phyloP scores from a whole-genome alignment of 2,113 vertebrate species.

The Notiomystis cincta region DNA sequence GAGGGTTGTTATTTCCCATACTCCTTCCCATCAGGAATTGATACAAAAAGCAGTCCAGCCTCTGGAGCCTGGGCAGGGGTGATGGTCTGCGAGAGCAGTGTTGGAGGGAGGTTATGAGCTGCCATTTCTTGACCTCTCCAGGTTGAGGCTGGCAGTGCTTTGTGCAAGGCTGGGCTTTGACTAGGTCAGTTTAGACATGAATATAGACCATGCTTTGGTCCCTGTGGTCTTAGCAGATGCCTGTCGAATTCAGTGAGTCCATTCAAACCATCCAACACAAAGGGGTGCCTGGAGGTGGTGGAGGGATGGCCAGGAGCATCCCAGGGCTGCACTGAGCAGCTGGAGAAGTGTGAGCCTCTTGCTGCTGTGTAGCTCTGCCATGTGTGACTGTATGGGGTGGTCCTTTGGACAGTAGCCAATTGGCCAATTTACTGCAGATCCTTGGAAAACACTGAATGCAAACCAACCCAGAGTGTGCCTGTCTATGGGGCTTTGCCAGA shows the following conservation, averaged over 20 bases:
- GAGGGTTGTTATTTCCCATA: background rate
- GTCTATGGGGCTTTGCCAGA: background rate
- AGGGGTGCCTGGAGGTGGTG: background rate
- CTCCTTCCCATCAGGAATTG: fast-evolving
- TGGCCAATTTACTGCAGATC: background rate
- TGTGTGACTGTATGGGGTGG: background rate
- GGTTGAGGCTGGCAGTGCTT: background rate
- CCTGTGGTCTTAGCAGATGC: background rate
- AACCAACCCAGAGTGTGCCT: background rate
- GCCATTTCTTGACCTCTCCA: background rate
- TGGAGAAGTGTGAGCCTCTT: background rate
- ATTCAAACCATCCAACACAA: fast-evolving
- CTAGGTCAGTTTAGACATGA: background rate
- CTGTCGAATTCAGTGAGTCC: background rate
- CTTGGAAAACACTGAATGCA: background rate
- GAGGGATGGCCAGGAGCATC: background rate
- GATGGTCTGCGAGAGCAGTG: background rate
- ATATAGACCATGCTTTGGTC: background rate
- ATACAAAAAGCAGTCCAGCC: background rate
- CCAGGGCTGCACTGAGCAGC: fast-evolving
- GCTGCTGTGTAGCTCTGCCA: background rate
- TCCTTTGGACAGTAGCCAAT: background rate
- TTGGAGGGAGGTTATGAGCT: background rate
- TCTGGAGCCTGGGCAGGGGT: background rate
- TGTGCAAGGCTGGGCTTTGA: background rate